Conservation (phyloP, 2,888 invertebrate genomes). For the Neocrepidodera transversa region DNA sequence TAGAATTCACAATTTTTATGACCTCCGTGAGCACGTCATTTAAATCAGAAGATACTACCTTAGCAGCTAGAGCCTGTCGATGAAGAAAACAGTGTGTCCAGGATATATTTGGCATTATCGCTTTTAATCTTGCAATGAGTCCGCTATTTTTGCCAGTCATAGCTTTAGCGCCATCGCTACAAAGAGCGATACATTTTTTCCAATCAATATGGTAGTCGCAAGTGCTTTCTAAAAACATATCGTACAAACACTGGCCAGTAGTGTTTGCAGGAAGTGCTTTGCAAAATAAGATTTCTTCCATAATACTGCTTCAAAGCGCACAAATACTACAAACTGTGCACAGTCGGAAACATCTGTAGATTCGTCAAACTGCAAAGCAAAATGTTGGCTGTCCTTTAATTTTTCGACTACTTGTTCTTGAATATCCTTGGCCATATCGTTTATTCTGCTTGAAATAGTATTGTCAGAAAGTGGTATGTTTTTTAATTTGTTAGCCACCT, state of each 20-base stretch:
- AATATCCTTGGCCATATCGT: not conserved
- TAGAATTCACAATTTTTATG: not conserved
- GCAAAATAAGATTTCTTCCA: slow-evolving; percentile 17
- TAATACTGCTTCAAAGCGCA: not conserved
- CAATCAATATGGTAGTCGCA: slow-evolving; percentile 26
- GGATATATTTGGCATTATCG: not conserved
- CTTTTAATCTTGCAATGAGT: slow-evolving; percentile 7
- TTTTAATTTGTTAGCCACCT: slow-evolving; percentile 9
- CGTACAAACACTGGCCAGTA: slow-evolving; percentile 16
- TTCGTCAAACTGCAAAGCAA: not conserved
- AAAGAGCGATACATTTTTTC: slow-evolving; percentile 29
- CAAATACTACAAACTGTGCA: no score
- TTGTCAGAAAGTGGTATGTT: slow-evolving; percentile 7
- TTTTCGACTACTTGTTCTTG: slow-evolving; percentile 14
- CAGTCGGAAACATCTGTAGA: not conserved
- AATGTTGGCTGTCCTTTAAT: not conserved
- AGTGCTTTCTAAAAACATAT: slow-evolving; percentile 24
- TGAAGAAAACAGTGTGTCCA: not conserved
- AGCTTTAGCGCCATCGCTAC: slow-evolving; percentile 39
- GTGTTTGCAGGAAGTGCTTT: slow-evolving; percentile 8
- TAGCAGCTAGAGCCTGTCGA: not conserved
- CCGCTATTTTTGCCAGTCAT: slow-evolving; percentile 5
- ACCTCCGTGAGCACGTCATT: not conserved
- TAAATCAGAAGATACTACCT: slow-evolving; percentile 30
- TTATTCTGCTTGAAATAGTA: not conserved